phyloP scores from a whole-genome alignment of 2,888 invertebrate species.

The Digitonthophagus gazella region DNA sequence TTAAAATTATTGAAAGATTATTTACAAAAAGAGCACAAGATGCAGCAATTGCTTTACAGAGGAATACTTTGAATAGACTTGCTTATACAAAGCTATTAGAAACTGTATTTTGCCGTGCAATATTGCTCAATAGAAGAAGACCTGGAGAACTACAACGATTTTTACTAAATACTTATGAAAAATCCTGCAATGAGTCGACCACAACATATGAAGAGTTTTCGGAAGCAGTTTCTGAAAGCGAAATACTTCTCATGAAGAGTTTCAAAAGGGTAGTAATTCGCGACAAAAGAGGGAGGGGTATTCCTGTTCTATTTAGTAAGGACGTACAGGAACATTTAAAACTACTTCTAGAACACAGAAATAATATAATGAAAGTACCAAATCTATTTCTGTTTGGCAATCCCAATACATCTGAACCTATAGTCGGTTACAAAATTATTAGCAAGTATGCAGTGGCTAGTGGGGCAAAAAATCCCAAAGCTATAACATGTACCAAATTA shows the following conservation, averaged over 20 bases:
- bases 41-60: no score
- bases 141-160: conserved; percentile 19
- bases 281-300: conserved; percentile 12
- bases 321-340: conserved; percentile 7
- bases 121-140: conserved; percentile 19
- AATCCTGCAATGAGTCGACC: no score
- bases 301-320: conserved; percentile 15
- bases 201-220: no score
- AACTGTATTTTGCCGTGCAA: conserved; percentile 6
- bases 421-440: conserved; percentile 35
- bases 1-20: no score
- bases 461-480: conserved; percentile 32
- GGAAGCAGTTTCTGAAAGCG: no score
- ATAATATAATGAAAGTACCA: neutral
- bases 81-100: conserved; percentile 16
- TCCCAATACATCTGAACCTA: conserved; percentile 19
- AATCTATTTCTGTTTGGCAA: conserved; percentile 18
- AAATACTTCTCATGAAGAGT: no score
- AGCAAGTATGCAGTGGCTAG: conserved; percentile 30
- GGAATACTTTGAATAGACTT: neutral
- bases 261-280: conserved; percentile 18
- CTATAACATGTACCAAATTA: conserved; percentile 31
- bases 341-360: neutral
- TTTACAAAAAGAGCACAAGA: no score
- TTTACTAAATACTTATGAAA: conserved; percentile 6